Evolutionary conservation across 2,888 invertebrate species (phyloP), one percentile per base, ranked within the genome.

Genomic region (Drosophila buzzatii): DNA sequence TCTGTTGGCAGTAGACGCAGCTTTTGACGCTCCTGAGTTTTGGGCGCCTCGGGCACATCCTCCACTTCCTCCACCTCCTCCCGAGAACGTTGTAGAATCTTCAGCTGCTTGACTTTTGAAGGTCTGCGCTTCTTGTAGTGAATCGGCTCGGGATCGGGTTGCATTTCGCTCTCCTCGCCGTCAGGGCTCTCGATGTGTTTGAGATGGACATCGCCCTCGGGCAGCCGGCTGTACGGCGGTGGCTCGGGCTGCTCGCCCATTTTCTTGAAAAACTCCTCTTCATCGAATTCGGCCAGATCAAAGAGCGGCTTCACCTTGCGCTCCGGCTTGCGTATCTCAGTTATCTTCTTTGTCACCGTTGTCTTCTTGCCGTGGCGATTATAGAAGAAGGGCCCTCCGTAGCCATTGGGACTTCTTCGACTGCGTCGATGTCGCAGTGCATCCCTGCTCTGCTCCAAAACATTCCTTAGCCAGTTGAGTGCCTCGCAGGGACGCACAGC

Each of bases 191-290:
- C 83, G 3, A 92, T 91, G 37, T 89, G 86, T 55, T 80, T 84
- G 12, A 92, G 71, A 56, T 90, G 92, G 0, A 92, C 91, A 78
- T 92, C 92, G 6, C 93, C 92, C 42, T 91, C 86, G 0, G 92
- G 92, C 4, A 92, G 51, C 0, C 84, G 82, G 0, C 66, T 72
- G 35, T 88, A 84, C 0, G 91, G 79, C 2, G 89, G 90, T 4
- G 89, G 86, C 4, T 82, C 79, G 0, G 73, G 67, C 18, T 85
- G 83, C 0, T 73, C 76, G 0, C 74, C 80, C 1, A 88, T 56
- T 16, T 90, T 88, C 67, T 91, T 91, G 63, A 92, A 92, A 68
- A 91, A 92, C 63, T 90, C 89, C 52, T 91, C 91, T 60, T 92
- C 92, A 44, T 92, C 87, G 12, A 88, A 90, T 59, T 88, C 82